Evolutionary conservation across 2,113 vertebrate genomes (phyloP), one percentile per base, ranked within the genome.

Genomic region (Centropus bengalensis): DNA sequence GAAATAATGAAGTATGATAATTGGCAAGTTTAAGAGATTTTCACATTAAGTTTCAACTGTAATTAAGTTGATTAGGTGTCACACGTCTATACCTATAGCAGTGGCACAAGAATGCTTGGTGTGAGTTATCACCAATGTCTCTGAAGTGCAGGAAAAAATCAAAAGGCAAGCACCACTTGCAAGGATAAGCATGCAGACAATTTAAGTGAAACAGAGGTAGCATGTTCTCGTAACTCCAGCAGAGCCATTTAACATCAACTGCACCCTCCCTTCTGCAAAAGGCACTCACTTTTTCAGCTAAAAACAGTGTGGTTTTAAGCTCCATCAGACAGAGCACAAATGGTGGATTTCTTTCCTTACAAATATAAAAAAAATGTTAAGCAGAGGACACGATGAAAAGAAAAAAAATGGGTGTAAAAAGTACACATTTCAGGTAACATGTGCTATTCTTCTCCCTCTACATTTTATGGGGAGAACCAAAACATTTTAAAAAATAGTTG

Each of bases 141-240:
- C 75, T 82, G 92, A 95, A 93, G 77, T 91, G 79, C 90, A 76
- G 60, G 78, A 88, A 86, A 86, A 94, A 95, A 91, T 27, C 45
- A 80, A 94, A 62, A 96, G 91, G 89, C 94, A 96, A 98, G 97
- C 97, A 97, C 97, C 97, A 98, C 97, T 97, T 97, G 93, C 92
- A 93, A 95, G 93, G 94, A 96, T 95, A 95, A 89, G 97, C 97
- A 97, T 93, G 97, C 97, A 98, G 97, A 97, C 94, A 94, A 81
- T 92, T 93, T 92, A 77, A 96, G 94, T 97, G 92, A 98, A 97
- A 98, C 94, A 98, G 98, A 98, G 98, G 98, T 98, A 98, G 97
- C 95, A 36, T 97, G 95, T 97, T 97, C 95, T 91, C 96, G 89
- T 96, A 97, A 97, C 94, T 97, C 95, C 95, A 93, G 95, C 96